Percentiles rank a stretch among this genome's conserved stretches.
phyloP scores from a whole-genome alignment of 2,797 vertebrate species.

The Enteromius paludinosus region DNA sequence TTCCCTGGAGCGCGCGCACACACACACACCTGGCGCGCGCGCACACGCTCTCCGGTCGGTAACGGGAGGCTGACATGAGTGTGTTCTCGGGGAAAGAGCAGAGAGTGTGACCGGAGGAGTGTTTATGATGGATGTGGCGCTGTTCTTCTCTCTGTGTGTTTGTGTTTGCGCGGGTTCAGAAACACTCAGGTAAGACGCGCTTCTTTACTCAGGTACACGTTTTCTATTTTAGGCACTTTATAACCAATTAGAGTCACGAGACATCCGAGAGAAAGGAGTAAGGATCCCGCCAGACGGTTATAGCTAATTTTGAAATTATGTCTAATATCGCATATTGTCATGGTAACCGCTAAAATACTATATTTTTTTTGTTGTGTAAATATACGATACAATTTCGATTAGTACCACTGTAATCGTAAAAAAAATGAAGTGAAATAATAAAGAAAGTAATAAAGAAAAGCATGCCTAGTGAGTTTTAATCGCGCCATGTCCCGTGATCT shows the following conservation, averaged over 20 bases:
- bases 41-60: neutral
- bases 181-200: slow-evolving; percentile 28
- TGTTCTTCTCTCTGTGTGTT: neutral
- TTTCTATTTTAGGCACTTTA: no score
- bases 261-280: neutral
- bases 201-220: neutral
- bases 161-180: neutral
- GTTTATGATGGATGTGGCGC: slow-evolving; percentile 2
- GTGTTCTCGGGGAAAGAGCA: neutral
- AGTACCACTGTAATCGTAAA: neutral
- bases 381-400: neutral
- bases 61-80: neutral
- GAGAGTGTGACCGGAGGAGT: neutral
- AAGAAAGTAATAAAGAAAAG: neutral
- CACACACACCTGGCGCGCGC: neutral
- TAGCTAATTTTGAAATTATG: no score
- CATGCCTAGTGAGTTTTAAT: neutral
- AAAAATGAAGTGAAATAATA: no score
- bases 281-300: neutral
- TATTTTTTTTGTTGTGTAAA: neutral
- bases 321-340: neutral
- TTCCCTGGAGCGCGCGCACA: neutral
- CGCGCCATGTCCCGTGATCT: neutral
- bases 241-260: neutral
- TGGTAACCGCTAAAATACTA: neutral